phyloP scores from a whole-genome alignment of 2,113 vertebrate species.

The Burhinus oedicnemus region DNA sequence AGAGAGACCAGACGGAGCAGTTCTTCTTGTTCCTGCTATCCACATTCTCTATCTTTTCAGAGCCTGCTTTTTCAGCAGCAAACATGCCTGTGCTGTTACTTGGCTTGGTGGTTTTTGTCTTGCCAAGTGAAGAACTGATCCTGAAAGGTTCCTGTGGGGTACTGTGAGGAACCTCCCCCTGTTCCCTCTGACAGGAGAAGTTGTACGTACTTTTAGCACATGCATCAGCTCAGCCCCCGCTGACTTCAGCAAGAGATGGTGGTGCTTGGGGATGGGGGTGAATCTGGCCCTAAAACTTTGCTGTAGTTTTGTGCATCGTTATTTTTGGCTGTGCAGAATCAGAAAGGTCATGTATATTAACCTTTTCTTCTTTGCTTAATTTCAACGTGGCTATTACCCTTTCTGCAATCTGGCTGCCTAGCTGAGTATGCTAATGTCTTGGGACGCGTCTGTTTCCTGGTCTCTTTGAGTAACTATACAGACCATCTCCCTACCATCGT shows the following conservation, averaged over 20 bases:
- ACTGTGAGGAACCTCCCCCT: neutral
- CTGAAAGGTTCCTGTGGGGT: neutral
- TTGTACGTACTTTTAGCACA: neutral
- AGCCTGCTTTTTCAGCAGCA: constrained; percentile 24
- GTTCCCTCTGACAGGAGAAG: neutral
- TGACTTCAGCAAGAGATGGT: neutral
- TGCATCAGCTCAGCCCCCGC: neutral
- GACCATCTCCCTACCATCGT: neutral
- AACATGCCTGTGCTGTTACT: constrained; percentile 14
- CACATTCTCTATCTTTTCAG: neutral
- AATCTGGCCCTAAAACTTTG: neutral
- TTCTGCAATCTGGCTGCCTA: neutral
- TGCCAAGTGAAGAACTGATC: neutral
- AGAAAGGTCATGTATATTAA: neutral
- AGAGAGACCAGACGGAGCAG: constrained; percentile 49
- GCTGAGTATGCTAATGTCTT: neutral
- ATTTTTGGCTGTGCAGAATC: neutral
- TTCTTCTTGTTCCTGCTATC: constrained; percentile 63
- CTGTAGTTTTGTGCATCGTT: neutral
- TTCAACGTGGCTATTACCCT: neutral
- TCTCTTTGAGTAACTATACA: neutral
- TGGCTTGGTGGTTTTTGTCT: neutral
- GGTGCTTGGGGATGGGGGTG: fast-evolving
- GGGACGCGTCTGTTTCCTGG: neutral
- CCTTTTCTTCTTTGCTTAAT: constrained; percentile 24